phyloP scores from a whole-genome alignment of 2,113 vertebrate genomes.

The Limnothrissa miodon region DNA sequence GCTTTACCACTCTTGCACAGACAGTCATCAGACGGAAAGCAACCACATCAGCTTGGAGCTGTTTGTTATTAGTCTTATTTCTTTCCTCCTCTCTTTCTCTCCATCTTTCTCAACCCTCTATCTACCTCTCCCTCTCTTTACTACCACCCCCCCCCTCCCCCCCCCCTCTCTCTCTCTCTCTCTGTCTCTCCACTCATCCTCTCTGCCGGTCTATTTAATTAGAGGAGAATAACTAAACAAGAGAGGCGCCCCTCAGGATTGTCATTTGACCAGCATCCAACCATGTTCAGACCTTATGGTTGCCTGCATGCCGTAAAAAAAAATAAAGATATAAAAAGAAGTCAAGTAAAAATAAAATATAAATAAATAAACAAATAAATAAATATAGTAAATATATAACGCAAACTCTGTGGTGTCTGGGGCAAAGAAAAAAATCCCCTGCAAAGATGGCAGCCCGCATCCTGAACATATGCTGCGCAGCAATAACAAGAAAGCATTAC shows the following conservation, averaged over 20 bases:
- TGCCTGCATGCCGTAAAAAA: constrained; percentile 25
- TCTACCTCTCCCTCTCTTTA: background rate
- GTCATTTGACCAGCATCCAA: constrained; percentile 89
- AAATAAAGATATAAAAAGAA: no score
- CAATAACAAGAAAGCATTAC: constrained; percentile 95
- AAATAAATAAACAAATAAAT: no score
- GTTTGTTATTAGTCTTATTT: constrained; percentile 23
- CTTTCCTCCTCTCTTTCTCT: constrained; percentile 1
- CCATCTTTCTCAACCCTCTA: background rate
- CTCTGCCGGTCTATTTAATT: constrained; percentile 47
- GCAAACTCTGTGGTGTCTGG: background rate
- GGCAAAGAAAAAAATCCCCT: constrained; percentile 84
- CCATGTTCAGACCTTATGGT: constrained; percentile 90
- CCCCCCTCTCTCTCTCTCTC: constrained; percentile 6
- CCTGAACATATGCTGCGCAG: constrained; percentile 88
- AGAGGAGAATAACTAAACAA: constrained; percentile 49
- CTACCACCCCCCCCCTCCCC: background rate
- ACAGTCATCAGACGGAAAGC: background rate
- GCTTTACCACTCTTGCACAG: background rate
- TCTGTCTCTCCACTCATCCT: constrained; percentile 20
- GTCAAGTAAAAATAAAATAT: no score
- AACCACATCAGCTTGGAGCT: background rate
- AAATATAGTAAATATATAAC: background rate
- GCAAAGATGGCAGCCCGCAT: constrained; percentile 66
- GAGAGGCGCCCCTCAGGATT: constrained; percentile 69